phyloP scores from a whole-genome alignment of 2,113 vertebrate species.

The Microcebus lehilahytsara region DNA sequence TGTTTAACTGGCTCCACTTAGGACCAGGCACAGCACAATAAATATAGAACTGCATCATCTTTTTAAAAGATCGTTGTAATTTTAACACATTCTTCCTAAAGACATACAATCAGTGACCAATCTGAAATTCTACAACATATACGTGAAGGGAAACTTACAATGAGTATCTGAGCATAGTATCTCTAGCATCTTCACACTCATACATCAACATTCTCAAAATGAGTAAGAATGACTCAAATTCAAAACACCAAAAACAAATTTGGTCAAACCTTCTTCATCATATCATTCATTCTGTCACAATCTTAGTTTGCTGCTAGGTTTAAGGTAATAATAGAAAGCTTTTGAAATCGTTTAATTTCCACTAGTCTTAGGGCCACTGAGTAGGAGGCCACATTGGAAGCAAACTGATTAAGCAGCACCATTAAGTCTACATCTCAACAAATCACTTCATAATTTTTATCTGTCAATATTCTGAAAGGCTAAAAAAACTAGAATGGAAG shows the following conservation, averaged over 20 bases:
- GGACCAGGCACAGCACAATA: slow-evolving; percentile 85
- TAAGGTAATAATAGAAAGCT: slow-evolving; percentile 62
- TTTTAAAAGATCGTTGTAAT: slow-evolving; percentile 80
- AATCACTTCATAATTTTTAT: slow-evolving; percentile 64
- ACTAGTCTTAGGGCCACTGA: slow-evolving; percentile 52
- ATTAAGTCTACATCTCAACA: slow-evolving; percentile 67
- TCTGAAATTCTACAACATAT: slow-evolving; percentile 79
- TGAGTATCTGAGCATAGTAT: slow-evolving; percentile 71
- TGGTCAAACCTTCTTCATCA: slow-evolving; percentile 57
- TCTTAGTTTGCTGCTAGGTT: slow-evolving; percentile 68
- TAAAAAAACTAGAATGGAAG: slow-evolving; percentile 16
- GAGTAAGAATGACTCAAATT: slow-evolving; percentile 73
- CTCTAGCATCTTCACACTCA: slow-evolving; percentile 71
- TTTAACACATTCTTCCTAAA: slow-evolving; percentile 82
- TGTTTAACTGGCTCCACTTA: slow-evolving; percentile 82
- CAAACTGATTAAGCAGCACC: slow-evolving; percentile 73
- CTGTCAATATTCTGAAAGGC: slow-evolving; percentile 8
- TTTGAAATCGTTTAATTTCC: slow-evolving; percentile 62
- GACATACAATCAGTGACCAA: slow-evolving; percentile 79
- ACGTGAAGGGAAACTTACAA: slow-evolving; percentile 63
- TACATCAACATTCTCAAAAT: slow-evolving; percentile 71
- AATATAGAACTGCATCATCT: slow-evolving; percentile 85
- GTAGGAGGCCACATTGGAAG: slow-evolving; percentile 38
- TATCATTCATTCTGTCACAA: slow-evolving; percentile 67
- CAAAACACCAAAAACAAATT: slow-evolving; percentile 72